Percentiles rank a stretch among this genome's conserved stretches.
Evolutionary conservation across 1,140 invertebrate genomes (phyloP).

Genomic region (Pachyrhynchus sulphureomaculatus): DNA sequence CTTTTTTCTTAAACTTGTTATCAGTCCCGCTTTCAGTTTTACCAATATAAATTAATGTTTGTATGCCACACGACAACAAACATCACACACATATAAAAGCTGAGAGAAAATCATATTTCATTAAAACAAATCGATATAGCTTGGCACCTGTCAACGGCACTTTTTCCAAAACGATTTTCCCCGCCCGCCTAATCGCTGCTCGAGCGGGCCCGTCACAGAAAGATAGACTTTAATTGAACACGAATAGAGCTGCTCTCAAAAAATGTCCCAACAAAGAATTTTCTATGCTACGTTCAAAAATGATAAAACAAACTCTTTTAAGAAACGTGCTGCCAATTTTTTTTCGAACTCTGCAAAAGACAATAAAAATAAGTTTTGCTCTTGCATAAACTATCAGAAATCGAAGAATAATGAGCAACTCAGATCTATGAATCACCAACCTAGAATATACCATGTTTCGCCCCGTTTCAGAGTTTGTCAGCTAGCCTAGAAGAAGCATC

Average conservation of each 20-base stretch:
- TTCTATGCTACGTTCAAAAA: neutral
- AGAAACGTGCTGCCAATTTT: no score
- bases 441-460: no score
- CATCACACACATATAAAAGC: neutral
- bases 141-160: constrained; percentile 27
- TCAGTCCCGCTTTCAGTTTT: neutral
- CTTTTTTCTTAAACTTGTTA: constrained; percentile 5
- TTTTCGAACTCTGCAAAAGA: no score
- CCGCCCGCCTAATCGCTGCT: neutral
- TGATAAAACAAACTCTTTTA: neutral
- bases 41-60: neutral
- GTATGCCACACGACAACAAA: neutral
- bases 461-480: no score
- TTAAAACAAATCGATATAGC: constrained; percentile 25
- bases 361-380: no score
- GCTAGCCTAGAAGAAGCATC: no score
- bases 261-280: constrained; percentile 18
- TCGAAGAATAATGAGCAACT: no score
- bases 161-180: constrained; percentile 21
- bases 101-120: constrained; percentile 15
- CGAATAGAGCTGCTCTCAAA: constrained; percentile 32
- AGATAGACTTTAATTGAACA: constrained; percentile 37
- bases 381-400: no score
- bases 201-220: neutral
- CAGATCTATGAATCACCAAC: no score